Percentiles rank a stretch among this genome's conserved stretches.
Conservation (phyloP, 2,113 vertebrate genomes). For the Myocastor coypus region DNA sequence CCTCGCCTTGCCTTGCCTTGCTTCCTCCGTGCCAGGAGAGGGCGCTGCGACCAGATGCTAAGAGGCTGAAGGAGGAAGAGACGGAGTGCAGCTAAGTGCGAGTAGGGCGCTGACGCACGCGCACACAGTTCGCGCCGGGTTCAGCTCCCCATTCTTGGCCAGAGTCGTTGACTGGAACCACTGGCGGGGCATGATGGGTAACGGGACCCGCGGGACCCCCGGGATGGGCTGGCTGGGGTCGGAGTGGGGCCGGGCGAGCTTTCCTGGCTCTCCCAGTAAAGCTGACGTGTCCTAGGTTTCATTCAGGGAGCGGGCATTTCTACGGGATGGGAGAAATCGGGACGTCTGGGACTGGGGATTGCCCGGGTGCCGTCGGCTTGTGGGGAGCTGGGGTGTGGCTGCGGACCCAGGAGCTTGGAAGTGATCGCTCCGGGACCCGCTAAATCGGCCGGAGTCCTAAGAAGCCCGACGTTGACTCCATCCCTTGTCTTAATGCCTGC, state of each 20-base stretch:
- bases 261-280: not conserved
- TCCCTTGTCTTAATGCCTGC: not conserved
- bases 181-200: constrained; percentile 81
- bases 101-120: constrained; percentile 51
- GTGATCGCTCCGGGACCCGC: not conserved
- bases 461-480: not conserved
- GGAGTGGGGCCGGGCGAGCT: not conserved
- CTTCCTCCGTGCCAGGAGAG: constrained; percentile 71
- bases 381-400: not conserved
- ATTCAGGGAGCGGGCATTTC: not conserved
- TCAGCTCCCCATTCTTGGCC: not conserved
- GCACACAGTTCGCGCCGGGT: not conserved
- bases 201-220: not conserved
- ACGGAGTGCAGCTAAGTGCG: not conserved
- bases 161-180: not conserved
- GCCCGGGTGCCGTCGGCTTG: not conserved
- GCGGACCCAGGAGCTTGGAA: not conserved
- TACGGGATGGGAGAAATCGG: not conserved
- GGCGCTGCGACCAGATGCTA: not conserved
- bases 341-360: not conserved
- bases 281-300: constrained; percentile 71
- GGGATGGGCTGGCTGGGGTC: not conserved
- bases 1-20: not conserved
- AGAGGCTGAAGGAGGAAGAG: not conserved
- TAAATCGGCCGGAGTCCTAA: not conserved